Evolutionary conservation across 1,140 invertebrate genomes (phyloP).

Genomic region (Steinernema khuongi): DNA sequence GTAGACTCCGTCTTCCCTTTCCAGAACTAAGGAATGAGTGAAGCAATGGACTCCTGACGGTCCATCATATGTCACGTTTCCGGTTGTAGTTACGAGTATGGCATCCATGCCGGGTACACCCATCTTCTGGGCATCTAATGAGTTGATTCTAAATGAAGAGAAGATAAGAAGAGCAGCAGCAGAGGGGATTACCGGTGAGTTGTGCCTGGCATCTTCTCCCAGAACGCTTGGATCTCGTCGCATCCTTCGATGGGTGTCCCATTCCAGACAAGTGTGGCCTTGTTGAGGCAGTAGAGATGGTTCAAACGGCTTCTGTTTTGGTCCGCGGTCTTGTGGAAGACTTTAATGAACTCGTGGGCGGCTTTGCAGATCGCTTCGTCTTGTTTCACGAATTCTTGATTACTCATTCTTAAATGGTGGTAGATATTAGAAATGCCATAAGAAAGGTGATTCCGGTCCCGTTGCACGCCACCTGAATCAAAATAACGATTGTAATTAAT

Average conservation of each 20-base stretch:
- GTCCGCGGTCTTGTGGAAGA: slow-evolving; percentile 23
- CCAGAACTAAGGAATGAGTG: neutral
- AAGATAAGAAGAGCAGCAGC: neutral
- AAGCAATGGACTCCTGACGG: neutral
- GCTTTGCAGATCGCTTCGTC: slow-evolving; percentile 31
- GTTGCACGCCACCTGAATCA: too few species aligned
- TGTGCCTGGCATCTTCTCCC: slow-evolving; percentile 25
- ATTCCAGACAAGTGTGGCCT: slow-evolving; percentile 30
- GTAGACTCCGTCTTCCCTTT: neutral
- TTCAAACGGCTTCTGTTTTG: slow-evolving; percentile 6
- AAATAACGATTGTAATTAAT: too few species aligned
- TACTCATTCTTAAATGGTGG: neutral
- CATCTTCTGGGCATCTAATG: slow-evolving; percentile 25
- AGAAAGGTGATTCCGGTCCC: neutral
- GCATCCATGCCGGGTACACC: neutral
- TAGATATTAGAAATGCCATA: too few species aligned
- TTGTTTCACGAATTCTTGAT: neutral
- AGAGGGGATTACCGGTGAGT: slow-evolving; percentile 25
- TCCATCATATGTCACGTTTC: neutral
- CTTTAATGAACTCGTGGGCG: slow-evolving; percentile 20
- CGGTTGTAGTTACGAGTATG: neutral
- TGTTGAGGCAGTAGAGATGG: slow-evolving; percentile 10
- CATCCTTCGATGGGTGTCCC: slow-evolving; percentile 20
- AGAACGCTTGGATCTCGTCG: slow-evolving; percentile 27
- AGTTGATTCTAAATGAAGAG: slow-evolving; percentile 15